phyloP scores from a whole-genome alignment of 2,113 vertebrate genomes.

The Semnornis frantzii region DNA sequence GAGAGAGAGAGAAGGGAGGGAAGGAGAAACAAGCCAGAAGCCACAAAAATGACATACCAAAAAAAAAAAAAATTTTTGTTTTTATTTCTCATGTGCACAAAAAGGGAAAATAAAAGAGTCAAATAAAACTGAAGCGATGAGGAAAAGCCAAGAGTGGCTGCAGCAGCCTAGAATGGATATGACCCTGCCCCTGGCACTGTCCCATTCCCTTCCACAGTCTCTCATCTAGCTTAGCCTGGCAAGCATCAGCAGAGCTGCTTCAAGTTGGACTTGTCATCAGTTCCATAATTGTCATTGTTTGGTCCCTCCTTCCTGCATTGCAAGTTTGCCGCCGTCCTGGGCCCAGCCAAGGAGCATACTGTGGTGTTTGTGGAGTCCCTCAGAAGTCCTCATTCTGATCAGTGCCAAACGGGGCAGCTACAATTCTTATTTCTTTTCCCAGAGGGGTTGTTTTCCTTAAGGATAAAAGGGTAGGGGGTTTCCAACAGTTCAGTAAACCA shows the following conservation, averaged over 20 bases:
- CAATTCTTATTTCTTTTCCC: not conserved
- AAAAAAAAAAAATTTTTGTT: slow-evolving; percentile 75
- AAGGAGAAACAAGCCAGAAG: slow-evolving; percentile 62
- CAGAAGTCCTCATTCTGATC: not conserved
- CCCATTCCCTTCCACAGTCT: not conserved
- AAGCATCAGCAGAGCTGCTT: not conserved
- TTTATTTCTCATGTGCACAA: slow-evolving; percentile 91
- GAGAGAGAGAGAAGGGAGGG: not conserved
- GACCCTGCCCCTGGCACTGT: slow-evolving; percentile 35
- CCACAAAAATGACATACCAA: slow-evolving; percentile 80
- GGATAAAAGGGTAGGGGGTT: not conserved
- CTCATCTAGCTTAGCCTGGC: not conserved
- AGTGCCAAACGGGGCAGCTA: not conserved
- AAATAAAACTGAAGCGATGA: slow-evolving; percentile 83
- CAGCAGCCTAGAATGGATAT: slow-evolving; percentile 70
- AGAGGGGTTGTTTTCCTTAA: not conserved
- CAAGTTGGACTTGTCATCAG: not conserved
- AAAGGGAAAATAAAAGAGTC: slow-evolving; percentile 76
- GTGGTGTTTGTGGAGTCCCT: slow-evolving; percentile 27
- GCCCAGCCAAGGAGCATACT: slow-evolving; percentile 14
- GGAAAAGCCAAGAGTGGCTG: slow-evolving; percentile 83
- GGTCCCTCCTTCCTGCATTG: slow-evolving; percentile 18
- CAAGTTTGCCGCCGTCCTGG: not conserved
- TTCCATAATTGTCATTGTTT: not conserved
- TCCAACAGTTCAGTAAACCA: slow-evolving; percentile 19